A percentile compares a stretch with the other conserved stretches of the same genome.
phyloP scores from a whole-genome alignment of 2,888 invertebrate species.

The Chrysotoxum bicinctum region DNA sequence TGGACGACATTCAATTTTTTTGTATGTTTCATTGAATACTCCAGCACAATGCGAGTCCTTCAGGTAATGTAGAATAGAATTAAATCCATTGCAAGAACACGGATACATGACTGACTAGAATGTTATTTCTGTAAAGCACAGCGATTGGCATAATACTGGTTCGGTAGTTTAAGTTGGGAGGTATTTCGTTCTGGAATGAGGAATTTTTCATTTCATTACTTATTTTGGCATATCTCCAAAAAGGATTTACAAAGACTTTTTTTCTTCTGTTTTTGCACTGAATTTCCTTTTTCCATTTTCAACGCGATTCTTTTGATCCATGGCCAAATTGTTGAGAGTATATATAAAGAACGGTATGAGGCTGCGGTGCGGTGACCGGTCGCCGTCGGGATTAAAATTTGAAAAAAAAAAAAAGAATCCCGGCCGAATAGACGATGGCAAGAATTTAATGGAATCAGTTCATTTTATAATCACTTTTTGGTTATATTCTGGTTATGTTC shows the following conservation, averaged over 20 bases:
- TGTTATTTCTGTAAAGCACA: neutral
- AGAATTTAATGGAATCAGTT: conserved; percentile 63
- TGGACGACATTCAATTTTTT: neutral
- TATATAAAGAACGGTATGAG: conserved; percentile 10
- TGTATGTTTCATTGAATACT: neutral
- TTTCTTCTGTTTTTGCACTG: conserved; percentile 2
- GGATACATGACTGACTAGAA: neutral
- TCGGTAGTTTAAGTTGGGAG: neutral
- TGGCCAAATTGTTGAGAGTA: conserved; percentile 50
- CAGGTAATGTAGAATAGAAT: neutral
- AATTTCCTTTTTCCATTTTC: neutral
- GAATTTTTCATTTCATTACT: conserved; percentile 63
- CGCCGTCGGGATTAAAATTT: conserved; percentile 42
- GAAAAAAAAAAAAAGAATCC: conserved; percentile 27
- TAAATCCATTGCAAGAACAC: neutral
- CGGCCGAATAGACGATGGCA: conserved; percentile 23
- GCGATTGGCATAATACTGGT: conserved; percentile 11
- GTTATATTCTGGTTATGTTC: conserved; percentile 32
- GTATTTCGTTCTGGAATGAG: conserved; percentile 5
- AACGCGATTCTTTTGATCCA: conserved; percentile 55
- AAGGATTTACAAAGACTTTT: conserved; percentile 45
- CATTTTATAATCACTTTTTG: conserved; percentile 66
- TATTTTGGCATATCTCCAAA: conserved; percentile 55
- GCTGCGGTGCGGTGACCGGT: neutral
- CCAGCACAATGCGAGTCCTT: neutral